These are phyloP conservation scores for Tyria jacobaeae DNA, from an alignment of 2,888 invertebrate genomes.

Conservation along the genomic window DNA sequence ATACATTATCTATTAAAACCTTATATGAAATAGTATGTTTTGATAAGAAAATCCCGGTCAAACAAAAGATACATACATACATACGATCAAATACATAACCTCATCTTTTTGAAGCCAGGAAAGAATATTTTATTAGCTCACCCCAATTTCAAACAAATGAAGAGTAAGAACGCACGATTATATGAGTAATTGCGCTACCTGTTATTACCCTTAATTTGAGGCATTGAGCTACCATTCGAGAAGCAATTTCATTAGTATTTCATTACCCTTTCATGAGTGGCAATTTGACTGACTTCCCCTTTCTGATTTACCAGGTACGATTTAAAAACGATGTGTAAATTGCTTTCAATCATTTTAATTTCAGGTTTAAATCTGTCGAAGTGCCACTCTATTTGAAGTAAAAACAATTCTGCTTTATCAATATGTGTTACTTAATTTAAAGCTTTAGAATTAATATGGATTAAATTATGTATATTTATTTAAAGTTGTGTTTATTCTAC, in stretches of 20 bases:
- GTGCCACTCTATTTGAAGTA: neutral
- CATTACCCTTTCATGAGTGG: constrained; percentile 54
- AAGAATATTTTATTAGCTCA: too few species aligned
- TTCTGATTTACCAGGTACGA: constrained; percentile 44
- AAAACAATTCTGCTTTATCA: neutral
- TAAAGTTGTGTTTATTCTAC: too few species aligned
- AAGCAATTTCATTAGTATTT: constrained; percentile 60
- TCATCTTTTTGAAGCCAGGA: too few species aligned
- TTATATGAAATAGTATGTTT: too few species aligned
- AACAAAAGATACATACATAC: too few species aligned
- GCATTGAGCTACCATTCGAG: constrained; percentile 45
- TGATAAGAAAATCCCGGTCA: too few species aligned
- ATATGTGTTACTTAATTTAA: neutral
- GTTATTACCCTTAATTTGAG: constrained; percentile 47
- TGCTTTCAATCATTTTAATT: constrained; percentile 43
- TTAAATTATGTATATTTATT: too few species aligned
- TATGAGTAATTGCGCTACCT: constrained; percentile 24
- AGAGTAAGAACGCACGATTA: constrained; percentile 20
- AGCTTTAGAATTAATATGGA: too few species aligned
- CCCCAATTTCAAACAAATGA: neutral
- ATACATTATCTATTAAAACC: too few species aligned
- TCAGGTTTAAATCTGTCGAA: constrained; percentile 22
- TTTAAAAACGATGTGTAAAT: constrained; percentile 28
- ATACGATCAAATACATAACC: too few species aligned
- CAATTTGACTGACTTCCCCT: constrained; percentile 49